Evolutionary conservation across 2,797 vertebrate species (phyloP), one percentile per base, ranked within the genome.

Genomic region (Pterois miles): DNA sequence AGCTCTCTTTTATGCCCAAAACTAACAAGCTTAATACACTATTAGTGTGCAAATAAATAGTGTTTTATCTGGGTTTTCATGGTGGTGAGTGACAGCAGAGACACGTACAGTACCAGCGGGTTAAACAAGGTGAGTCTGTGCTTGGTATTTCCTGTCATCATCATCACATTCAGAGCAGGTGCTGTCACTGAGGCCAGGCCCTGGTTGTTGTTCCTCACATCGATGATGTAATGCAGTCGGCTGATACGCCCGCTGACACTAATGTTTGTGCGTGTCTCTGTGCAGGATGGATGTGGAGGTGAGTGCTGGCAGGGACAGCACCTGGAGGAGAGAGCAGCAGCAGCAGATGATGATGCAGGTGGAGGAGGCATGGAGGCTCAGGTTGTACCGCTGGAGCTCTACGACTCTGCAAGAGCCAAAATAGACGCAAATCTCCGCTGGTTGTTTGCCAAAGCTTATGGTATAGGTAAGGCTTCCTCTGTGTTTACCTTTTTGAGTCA

Each of bases 381-480:
- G 80, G 81, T 93, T 48, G 94, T 97, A 69, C 96, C 97, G 2
- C 93, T 95, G 92, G 97, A 98, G 89, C 96, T 97, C 88, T 99
- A 99, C 87, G 98, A 99, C 92, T 96, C 97, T 76, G 95, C 97
- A 77, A 95, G 97, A 91, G 97, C 98, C 86, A 99, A 99, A 96
- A 99, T 99, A 95, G 98, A 97, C 85, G 97, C 97, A 90, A 98
- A 97, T 95, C 96, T 99, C 86, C 96, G 97, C 88, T 99, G 98
- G 98, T 93, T 99, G 89, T 98, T 98, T 86, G 96, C 97, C 86
- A 99, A 97, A 96, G 97, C 98, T 76, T 98, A 97, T 53, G 97
- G 98, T 85, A 95, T 92, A 94, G 97, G 98, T 98, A 96, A 95
- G 94, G 75, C 46, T 63, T 14, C 27, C n/a, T 71, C 31, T 65